Percentiles rank a stretch among this genome's conserved stretches.
phyloP scores from a whole-genome alignment of 23 tunicate species.

The Clavelina lepadiformis region DNA sequence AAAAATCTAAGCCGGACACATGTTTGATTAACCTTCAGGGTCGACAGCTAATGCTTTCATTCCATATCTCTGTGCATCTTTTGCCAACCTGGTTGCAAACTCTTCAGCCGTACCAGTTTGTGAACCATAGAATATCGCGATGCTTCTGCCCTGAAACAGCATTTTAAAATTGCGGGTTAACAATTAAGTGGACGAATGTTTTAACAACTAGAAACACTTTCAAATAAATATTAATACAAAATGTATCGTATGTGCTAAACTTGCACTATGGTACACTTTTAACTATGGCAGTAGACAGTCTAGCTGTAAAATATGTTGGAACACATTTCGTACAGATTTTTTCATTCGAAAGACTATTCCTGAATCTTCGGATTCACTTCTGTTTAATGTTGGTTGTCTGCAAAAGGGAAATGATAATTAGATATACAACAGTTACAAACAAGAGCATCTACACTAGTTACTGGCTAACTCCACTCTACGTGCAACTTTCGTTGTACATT shows the following conservation, averaged over 20 bases:
- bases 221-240: no score
- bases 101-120: conserved; percentile 99
- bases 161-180: background rate
- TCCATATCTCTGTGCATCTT: conserved; percentile 95
- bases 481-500: no score
- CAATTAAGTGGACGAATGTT: no score
- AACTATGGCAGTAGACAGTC: no score
- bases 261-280: no score
- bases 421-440: background rate
- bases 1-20: no score
- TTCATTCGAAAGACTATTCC: conserved; percentile 81
- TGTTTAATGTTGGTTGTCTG: conserved; percentile 52
- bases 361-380: conserved; percentile 56
- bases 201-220: no score
- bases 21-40: conserved; percentile 94
- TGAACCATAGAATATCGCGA: conserved; percentile 90
- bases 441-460: background rate
- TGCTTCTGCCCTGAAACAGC: conserved; percentile 52
- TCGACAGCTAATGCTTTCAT: conserved; percentile 95
- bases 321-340: conserved; percentile 40
- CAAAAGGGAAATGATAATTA: background rate
- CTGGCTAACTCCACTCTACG: no score
- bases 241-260: no score
- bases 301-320: no score
- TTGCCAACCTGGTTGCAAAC: conserved; percentile 77